phyloP scores from a whole-genome alignment of 2,113 vertebrate genomes.

The cattle (Bos taurus) region DNA sequence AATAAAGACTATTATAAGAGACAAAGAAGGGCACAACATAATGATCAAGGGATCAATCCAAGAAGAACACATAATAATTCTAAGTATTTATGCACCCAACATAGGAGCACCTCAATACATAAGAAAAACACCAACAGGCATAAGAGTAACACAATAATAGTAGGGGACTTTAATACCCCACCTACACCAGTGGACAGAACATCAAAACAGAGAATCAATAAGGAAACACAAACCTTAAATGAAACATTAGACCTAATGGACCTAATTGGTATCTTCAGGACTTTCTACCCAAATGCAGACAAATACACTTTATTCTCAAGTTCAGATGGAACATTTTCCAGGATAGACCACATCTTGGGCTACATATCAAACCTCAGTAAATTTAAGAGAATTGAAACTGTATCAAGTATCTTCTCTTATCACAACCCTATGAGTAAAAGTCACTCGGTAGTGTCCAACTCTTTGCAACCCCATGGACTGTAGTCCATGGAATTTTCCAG shows the following conservation, averaged over 20 bases:
- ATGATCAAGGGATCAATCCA: neutral
- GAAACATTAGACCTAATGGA: neutral
- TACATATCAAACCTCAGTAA: neutral
- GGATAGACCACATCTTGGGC: neutral
- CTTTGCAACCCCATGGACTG: neutral
- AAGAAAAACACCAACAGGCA: neutral
- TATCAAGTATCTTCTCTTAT: neutral
- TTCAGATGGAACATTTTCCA: neutral
- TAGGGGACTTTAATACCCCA: neutral
- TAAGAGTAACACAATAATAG: neutral
- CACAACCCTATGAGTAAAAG: neutral
- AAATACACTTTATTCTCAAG: neutral
- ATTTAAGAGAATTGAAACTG: neutral
- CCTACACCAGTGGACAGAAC: neutral
- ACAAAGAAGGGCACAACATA: neutral
- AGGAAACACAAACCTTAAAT: neutral
- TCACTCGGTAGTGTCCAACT: neutral
- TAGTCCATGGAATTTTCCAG: neutral
- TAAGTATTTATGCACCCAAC: neutral
- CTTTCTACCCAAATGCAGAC: neutral
- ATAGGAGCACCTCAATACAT: neutral
- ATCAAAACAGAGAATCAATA: neutral
- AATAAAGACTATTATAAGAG: neutral
- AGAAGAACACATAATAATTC: neutral
- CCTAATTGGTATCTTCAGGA: neutral